A percentile compares a stretch with the other conserved stretches of the same genome.
Conservation (phyloP, 2,888 invertebrate genomes). For the Diabrotica balteata region DNA sequence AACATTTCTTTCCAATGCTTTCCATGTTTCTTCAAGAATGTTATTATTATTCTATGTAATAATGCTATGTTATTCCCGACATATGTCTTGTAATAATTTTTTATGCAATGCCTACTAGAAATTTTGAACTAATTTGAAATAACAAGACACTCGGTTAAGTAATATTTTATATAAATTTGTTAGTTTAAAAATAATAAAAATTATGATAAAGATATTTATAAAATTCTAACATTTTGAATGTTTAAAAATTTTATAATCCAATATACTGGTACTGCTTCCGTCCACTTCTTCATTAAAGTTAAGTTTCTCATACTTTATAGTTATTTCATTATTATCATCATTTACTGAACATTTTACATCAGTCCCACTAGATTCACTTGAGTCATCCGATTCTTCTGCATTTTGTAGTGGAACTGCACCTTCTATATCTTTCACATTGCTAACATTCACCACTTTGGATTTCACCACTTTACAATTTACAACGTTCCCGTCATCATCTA, state of each 20-base stretch:
- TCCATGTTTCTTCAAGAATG: no score
- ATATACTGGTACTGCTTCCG: not conserved
- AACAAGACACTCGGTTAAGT: no score
- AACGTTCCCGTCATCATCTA: slow-evolving; percentile 72
- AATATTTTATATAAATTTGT: not conserved
- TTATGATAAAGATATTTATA: not conserved
- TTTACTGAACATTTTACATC: not conserved
- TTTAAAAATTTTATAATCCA: slow-evolving; percentile 19
- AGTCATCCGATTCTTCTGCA: not conserved
- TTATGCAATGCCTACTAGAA: no score
- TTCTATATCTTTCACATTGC: slow-evolving; percentile 1
- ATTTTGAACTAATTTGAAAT: no score
- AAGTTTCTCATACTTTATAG: no score
- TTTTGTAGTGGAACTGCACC: not conserved
- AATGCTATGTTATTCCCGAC: no score
- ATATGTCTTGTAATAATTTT: no score
- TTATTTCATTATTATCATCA: not conserved
- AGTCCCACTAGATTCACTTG: not conserved
- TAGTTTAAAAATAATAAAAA: not conserved
- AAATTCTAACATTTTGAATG: not conserved
- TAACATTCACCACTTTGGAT: slow-evolving; percentile 47
- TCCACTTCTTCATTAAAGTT: not conserved
- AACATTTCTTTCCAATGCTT: no score
- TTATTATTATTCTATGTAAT: no score
- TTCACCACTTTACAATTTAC: slow-evolving; percentile 67